A percentile compares a stretch with the other conserved stretches of the same genome.
Conservation (phyloP, 2,797 vertebrate genomes). For the Pangasius larnaudii region DNA sequence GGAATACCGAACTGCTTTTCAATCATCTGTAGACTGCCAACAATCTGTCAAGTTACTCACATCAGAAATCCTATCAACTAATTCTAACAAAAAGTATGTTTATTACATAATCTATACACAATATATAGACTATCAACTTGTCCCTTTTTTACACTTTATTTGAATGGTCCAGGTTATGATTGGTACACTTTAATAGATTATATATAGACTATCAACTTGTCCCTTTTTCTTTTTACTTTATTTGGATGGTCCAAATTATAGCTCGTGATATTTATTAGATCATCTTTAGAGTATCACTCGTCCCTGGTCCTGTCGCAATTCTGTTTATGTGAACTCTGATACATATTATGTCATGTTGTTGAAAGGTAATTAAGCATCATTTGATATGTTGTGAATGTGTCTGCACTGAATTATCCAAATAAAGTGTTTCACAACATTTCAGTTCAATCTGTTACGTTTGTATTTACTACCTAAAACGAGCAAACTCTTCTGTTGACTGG, state of each 20-base stretch:
- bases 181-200: not conserved
- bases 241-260: no score
- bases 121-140: not conserved
- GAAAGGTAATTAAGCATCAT: not conserved
- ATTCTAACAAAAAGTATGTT: no score
- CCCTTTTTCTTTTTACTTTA: not conserved
- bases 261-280: no score
- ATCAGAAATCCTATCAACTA: not conserved
- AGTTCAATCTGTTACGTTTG: not conserved
- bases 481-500: not conserved
- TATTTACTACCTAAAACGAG: not conserved
- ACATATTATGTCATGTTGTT: not conserved
- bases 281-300: not conserved
- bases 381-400: not conserved
- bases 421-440: not conserved
- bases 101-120: not conserved
- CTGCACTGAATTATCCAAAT: not conserved
- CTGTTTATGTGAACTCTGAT: not conserved
- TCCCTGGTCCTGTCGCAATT: no score
- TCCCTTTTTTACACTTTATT: not conserved
- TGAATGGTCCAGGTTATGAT: not conserved
- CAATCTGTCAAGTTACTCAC: not conserved
- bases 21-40: not conserved
- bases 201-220: not conserved
- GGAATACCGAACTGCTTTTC: conserved; percentile 8